Evolutionary conservation across 2,797 vertebrate genomes (phyloP), one percentile per base, ranked within the genome.

Genomic region (Thunnus albacares): DNA sequence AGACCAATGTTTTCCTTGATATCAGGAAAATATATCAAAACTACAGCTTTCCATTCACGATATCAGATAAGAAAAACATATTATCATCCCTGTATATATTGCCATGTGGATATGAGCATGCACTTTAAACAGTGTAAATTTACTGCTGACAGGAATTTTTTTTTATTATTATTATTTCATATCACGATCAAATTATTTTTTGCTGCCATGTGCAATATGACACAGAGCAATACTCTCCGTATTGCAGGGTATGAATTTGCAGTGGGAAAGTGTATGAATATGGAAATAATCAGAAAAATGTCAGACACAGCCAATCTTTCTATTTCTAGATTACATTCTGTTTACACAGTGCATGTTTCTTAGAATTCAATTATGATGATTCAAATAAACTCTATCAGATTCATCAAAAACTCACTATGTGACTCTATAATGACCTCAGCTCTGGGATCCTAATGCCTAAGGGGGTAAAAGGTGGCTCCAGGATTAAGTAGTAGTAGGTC

Each of bases 381-480:
- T 56, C 9, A 18, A 35, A 35, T 53, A 28, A 65, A 71, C 26
- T 1, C 12, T 11, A 38, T 60, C 3, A n/a, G 28, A 60, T 56
- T 66, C 43, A 66, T 11, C 41, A 17, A 10, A 64, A 56, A 73
- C 20, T 33, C 10, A 30, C 41, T 28, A 61, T 38, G 14, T 3
- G 12, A 53, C 45, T 60, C 30, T 15, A 45, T 35, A 35, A 3
- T 47, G 30, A 30, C 69, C 51, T 43, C 18, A 12, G 61, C 35
- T 57, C 60, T 18, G 15, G 3, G 26, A 82, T 72, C 64, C 59
- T 76, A 84, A 85, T 68, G 57, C 64, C 77, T 10, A 80, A 77
- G 22, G 59, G 64, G 84, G 88, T 90, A 55, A 91, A 89, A 87
- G 79, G 83, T 90, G 59, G 61, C 52, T 82, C 33, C 4, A 11